These are phyloP conservation scores for Hemithea aestivaria DNA, from an alignment of 2,888 invertebrate species.

Conservation along the genomic window DNA sequence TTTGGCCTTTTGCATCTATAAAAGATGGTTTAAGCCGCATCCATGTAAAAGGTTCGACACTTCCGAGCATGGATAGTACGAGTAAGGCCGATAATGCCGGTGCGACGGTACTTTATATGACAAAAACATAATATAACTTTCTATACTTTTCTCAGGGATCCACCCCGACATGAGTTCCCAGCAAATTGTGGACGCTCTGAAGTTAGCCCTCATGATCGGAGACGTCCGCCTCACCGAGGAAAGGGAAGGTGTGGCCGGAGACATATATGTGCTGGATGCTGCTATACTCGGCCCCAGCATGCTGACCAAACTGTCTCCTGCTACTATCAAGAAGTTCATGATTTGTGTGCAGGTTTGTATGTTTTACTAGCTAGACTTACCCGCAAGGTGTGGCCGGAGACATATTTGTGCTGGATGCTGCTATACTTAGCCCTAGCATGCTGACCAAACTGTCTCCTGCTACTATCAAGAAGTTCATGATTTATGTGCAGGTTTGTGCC, in stretches of 20 bases:
- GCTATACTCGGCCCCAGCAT: slow-evolving; percentile 86
- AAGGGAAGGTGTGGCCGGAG: slow-evolving; percentile 88
- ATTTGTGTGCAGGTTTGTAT: slow-evolving; percentile 84
- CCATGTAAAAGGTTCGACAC: no score
- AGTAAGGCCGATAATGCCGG: no score
- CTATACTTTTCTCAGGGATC: slow-evolving; percentile 64
- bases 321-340: slow-evolving; percentile 89
- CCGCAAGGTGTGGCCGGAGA: slow-evolving; percentile 91
- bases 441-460: slow-evolving; percentile 89
- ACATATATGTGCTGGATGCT: slow-evolving; percentile 89
- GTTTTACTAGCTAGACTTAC: not conserved
- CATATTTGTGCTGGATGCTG: slow-evolving; percentile 88
- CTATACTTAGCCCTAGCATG: slow-evolving; percentile 85
- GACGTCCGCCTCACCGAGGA: slow-evolving; percentile 89
- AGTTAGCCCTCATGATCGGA: slow-evolving; percentile 90
- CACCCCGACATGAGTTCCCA: slow-evolving; percentile 83
- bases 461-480: slow-evolving; percentile 89
- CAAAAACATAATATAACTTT: no score
- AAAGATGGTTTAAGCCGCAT: no score
- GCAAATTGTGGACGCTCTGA: slow-evolving; percentile 86
- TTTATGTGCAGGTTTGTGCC: slow-evolving; percentile 85
- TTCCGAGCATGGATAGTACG: no score
- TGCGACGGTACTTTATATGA: no score
- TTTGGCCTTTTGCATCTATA: no score
- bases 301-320: slow-evolving; percentile 88